Evolutionary conservation across 1,140 invertebrate species (phyloP).

Genomic region (Phenacoccus solenopsis): DNA sequence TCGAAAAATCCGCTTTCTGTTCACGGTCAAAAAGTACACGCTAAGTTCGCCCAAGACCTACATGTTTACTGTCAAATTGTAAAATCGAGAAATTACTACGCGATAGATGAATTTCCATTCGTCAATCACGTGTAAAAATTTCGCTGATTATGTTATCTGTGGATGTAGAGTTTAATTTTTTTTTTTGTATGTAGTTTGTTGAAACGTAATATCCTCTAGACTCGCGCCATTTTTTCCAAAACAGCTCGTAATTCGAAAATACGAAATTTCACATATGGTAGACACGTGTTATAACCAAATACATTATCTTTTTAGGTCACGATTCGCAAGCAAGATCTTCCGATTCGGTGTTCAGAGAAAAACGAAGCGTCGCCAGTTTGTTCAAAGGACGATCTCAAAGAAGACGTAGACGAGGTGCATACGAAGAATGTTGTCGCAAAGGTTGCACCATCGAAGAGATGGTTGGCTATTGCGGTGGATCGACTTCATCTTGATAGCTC

Average conservation of each 20-base stretch:
- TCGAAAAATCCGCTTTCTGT: too few relatives aligned
- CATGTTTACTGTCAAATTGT: too few relatives aligned
- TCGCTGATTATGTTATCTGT: not conserved
- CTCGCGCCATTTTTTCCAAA: not conserved
- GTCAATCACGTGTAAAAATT: not conserved
- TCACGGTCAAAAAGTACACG: too few relatives aligned
- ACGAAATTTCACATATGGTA: not conserved
- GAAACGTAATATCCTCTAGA: not conserved
- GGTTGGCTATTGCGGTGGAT: not conserved
- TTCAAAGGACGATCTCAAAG: not conserved
- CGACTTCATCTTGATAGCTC: not conserved
- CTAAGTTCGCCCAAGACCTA: too few relatives aligned
- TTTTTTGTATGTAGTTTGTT: not conserved
- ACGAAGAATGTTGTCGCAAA: not conserved
- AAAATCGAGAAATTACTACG: not conserved
- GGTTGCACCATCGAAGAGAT: slow-evolving; percentile 4
- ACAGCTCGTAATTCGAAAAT: not conserved
- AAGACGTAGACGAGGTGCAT: not conserved
- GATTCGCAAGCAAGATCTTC: too few relatives aligned
- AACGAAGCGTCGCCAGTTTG: not conserved
- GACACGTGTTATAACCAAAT: too few relatives aligned
- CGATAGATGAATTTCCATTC: not conserved
- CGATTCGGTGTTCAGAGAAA: not conserved
- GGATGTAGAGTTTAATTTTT: too few relatives aligned
- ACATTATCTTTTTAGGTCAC: too few relatives aligned